Conservation (phyloP, 2,888 invertebrate genomes). For the Epinotia ramella region DNA sequence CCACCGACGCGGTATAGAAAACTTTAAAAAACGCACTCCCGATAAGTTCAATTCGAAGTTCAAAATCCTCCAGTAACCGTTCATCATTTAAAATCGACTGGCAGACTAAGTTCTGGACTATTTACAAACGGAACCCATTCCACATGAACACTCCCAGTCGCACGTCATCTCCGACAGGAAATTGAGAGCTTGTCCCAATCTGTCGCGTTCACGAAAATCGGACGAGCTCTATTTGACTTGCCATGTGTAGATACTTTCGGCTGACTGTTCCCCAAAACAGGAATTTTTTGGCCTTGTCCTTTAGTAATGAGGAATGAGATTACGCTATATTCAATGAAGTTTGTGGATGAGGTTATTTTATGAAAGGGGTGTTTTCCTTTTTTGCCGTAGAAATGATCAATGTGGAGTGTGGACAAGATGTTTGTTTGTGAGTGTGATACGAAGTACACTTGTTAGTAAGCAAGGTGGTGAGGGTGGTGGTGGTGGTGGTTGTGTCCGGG, state of each 20-base stretch:
- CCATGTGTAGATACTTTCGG: not conserved
- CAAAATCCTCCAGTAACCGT: too few relatives aligned
- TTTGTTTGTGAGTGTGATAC: too few relatives aligned
- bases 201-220: conserved; percentile 16
- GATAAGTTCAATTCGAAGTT: too few relatives aligned
- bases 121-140: conserved; percentile 6
- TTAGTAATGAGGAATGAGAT: conserved; percentile 2
- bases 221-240: not conserved
- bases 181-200: conserved; percentile 27
- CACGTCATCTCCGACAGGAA: conserved; percentile 14
- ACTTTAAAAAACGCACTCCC: too few relatives aligned
- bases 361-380: not conserved
- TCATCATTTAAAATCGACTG: not conserved
- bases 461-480: too few relatives aligned
- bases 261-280: not conserved
- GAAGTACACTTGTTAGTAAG: too few relatives aligned
- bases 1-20: too few relatives aligned
- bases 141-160: conserved; percentile 2
- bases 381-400: not conserved
- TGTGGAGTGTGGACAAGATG: not conserved
- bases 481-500: too few relatives aligned
- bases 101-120: not conserved
- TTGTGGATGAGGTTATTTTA: not conserved
- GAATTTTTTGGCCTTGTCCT: not conserved
- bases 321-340: conserved; percentile 1